Base-by-base conservation (phyloP, 2,797 vertebrate genomes). In the Trachops cirrhosus region DNA sequence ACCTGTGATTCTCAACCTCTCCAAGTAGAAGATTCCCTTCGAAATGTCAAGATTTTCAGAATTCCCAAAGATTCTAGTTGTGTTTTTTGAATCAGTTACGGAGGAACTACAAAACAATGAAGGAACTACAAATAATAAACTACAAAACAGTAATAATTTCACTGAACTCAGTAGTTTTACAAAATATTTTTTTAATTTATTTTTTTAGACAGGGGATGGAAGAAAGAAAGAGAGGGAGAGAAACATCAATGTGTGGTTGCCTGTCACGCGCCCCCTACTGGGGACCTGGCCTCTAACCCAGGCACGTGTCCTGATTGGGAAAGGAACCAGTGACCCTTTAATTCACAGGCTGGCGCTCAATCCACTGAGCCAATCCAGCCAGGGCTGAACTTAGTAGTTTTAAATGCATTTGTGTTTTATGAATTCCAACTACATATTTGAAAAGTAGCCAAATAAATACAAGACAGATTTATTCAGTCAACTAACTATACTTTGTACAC, bases 41-140 rank as follows among this genome's bases (percentile, higher is more conserved):
- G 50, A 94, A 97, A 96, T 94, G 94, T 96, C 93, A 95, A 48
- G 70, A 26, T 79, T 88, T 74, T 85, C 74, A 91, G n/a, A 88
- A 88, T 88, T 4, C 48, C 37, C 73, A 82, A 67, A 80, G 86
- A 78, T 29, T 37, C 11, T 50, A 48, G 34, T 44, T 86, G 19
- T 57, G 26, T 46, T 90, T 79, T 96, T 87, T 79, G 0, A 70
- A 34, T 82, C 29, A 78, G 15, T 80, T 86, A n/a, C 48, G 44
- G 83, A 94, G 37, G 22, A 96, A 77, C 67, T 88, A 32, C 29
- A 84, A 83, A 91, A 79, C 34, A 78, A 37, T 46, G 91, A 85
- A 83, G 29, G 3, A 92, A 80, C 44, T 77, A 52, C 26, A 79
- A 80, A 80, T 19, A 83, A 39, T 59, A 80, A 96, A 75, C 32